Evolutionary conservation across 53 echinoderm and acorn worm genomes (phyloP).

Genomic region (Crossaster papposus): DNA sequence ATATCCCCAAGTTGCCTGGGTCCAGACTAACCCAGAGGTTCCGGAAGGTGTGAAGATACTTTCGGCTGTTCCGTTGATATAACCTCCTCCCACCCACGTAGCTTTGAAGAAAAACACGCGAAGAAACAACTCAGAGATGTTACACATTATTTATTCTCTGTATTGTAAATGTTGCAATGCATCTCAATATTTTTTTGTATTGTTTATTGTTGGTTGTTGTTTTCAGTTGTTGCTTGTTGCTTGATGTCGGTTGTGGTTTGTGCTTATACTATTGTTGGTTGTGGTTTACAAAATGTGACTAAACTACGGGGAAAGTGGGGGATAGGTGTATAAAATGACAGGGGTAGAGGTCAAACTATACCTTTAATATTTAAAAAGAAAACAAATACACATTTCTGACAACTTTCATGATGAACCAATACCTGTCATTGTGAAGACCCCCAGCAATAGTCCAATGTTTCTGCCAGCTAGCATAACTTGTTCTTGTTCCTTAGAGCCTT

Average conservation of each 20-base stretch:
- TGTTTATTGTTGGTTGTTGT: too few species aligned
- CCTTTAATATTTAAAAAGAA: too few species aligned
- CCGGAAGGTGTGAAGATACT: constrained; percentile 47
- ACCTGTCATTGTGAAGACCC: constrained; percentile 77
- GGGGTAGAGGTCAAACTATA: too few species aligned
- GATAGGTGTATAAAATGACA: too few species aligned
- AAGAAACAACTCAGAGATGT: neutral
- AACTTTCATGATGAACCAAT: too few species aligned
- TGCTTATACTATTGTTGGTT: too few species aligned
- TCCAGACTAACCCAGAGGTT: constrained; percentile 56
- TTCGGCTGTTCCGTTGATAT: constrained; percentile 74
- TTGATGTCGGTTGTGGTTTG: too few species aligned
- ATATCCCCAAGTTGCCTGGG: constrained; percentile 75
- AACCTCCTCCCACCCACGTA: constrained; percentile 80
- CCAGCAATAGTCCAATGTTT: constrained; percentile 63
- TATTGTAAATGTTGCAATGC: neutral
- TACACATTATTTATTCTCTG: neutral
- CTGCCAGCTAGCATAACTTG: constrained; percentile 63
- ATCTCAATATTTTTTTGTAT: too few species aligned
- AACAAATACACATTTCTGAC: too few species aligned
- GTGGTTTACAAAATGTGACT: too few species aligned
- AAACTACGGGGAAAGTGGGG: too few species aligned
- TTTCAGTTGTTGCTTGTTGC: too few species aligned
- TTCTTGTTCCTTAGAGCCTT: constrained; percentile 37
- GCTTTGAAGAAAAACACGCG: constrained; percentile 54